Evolutionary conservation across 2,113 vertebrate genomes (phyloP).

Genomic region (Coreoperca whiteheadi): DNA sequence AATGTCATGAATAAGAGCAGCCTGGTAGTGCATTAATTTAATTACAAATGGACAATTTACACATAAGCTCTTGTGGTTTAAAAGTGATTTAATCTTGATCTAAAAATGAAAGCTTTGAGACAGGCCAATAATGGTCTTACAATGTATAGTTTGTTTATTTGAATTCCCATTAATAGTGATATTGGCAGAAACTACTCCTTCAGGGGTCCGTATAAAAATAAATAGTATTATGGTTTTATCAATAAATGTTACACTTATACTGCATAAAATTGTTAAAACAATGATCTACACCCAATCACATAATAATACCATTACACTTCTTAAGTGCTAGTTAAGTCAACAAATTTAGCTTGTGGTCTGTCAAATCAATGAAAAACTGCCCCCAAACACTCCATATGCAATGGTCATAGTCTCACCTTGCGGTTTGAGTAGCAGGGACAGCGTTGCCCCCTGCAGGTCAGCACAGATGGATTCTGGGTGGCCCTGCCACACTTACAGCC

Average conservation of each 20-base stretch:
- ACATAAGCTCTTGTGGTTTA: not conserved
- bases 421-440: constrained; percentile 99
- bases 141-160: not conserved
- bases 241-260: not conserved
- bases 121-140: too few species aligned
- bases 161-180: not conserved
- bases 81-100: not conserved
- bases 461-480: constrained; percentile 99
- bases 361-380: not conserved
- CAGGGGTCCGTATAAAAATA: not conserved
- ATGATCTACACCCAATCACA: not conserved
- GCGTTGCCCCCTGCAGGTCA: constrained; percentile 98
- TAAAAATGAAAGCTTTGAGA: not conserved
- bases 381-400: not conserved
- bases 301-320: not conserved
- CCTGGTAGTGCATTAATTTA: not conserved
- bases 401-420: constrained; percentile 81
- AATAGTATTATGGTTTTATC: not conserved
- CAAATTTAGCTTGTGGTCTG: not conserved
- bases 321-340: not conserved
- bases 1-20: not conserved
- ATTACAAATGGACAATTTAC: not conserved
- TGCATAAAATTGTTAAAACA: not conserved
- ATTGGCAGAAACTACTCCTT: not conserved
- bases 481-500: constrained; percentile 99